phyloP scores from a whole-genome alignment of 1,140 invertebrate genomes.

The Coptotermes formosanus region DNA sequence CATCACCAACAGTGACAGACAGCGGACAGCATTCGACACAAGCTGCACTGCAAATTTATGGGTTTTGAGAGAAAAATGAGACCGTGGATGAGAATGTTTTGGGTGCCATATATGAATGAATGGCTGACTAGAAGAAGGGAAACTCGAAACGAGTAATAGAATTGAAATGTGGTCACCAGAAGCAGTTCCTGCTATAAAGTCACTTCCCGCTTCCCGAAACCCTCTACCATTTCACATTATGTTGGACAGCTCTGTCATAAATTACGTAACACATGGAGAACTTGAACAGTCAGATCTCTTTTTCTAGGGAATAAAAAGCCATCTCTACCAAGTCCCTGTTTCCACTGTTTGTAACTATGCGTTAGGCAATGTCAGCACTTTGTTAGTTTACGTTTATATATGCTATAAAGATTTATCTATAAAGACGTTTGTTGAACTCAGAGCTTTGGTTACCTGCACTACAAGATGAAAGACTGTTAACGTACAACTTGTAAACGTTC shows the following conservation, averaged over 20 bases:
- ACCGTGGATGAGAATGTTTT: neutral
- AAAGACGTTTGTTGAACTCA: neutral
- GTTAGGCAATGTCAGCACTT: neutral
- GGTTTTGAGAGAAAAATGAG: neutral
- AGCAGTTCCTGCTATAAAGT: neutral
- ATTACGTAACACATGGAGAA: neutral
- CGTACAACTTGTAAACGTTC: neutral
- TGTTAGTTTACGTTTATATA: conserved; percentile 2
- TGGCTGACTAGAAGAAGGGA: neutral
- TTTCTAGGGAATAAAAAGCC: neutral
- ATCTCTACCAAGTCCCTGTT: neutral
- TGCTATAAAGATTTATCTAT: neutral
- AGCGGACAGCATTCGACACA: too few species aligned
- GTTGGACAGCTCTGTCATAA: neutral
- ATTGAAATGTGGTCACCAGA: conserved; percentile 11
- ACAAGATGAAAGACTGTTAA: neutral
- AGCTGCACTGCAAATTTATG: too few species aligned
- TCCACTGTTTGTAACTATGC: neutral
- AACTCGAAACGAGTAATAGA: neutral
- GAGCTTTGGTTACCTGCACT: neutral
- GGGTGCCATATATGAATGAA: neutral
- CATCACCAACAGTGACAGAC: too few species aligned
- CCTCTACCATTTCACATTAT: neutral
- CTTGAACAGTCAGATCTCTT: neutral
- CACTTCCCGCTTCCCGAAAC: neutral